Base-by-base conservation (phyloP, 2,797 vertebrate species). In the Tapirus indicus region DNA sequence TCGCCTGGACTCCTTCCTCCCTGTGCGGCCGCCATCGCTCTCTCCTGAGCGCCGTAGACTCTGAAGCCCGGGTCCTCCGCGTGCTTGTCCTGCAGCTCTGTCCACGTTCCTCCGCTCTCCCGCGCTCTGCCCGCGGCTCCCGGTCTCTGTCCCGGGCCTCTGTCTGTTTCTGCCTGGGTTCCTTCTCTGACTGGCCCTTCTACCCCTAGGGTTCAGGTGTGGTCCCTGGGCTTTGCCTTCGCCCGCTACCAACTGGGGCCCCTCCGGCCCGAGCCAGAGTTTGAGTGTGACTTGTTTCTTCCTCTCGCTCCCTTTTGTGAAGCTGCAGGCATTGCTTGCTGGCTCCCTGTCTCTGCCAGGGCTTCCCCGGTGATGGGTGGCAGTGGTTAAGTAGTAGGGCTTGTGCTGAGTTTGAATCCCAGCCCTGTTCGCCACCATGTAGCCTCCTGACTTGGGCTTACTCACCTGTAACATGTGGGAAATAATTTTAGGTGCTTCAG, bases 401-500 rank as follows among this genome's bases (percentile, higher is more conserved):
- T 74, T 47, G 64, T 84, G 47, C 88, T 21, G 17, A 12, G 11
- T 72, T 54, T 49, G 58, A 69, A 72, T 14, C 56, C 60, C 88
- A 80, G 72, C 27, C 90, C 75, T 44, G n/a, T 58, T 27, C 25
- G 60, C 96, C 52, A 29, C 64, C 35, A 0, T n/a, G n/a, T 35
- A 32, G 47, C 32, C 49, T 92, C 41, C 35, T 91, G 52, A 80
- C 23, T 29, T 49, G 71, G 79, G 21, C 25, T 80, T 75, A 21
- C 41, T 86, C 23, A 62, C 35, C 78, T 94, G 80, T 82, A n/a
- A 94, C 84, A 90, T 17, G 66, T 58, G 68, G 88, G 38, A 86
- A 35, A 38, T 74, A 41, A 54, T 78, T 83, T 69, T 52, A 68
- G 91, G 58, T n/a, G 82, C 93, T 62, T 82, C 49, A 4, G 12